Evolutionary conservation across 2,797 vertebrate genomes (phyloP).

Genomic region (Crypturellus tataupa): DNA sequence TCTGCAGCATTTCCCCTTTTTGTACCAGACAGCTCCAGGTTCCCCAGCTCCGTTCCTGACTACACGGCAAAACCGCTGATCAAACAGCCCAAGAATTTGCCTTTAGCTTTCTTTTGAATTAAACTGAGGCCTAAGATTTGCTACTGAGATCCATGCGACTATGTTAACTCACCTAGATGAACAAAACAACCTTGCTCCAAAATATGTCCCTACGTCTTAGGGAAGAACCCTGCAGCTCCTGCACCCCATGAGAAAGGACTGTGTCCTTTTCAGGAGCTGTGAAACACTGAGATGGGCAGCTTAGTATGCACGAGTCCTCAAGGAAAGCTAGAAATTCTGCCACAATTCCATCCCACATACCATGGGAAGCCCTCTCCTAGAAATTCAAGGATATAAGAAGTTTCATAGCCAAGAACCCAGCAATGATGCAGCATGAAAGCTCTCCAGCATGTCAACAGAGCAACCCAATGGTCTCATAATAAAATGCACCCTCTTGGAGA

Average conservation of each 20-base stretch:
- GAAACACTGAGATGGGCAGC: background rate
- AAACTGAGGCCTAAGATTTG: background rate
- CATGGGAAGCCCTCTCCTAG: background rate
- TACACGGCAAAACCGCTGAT: too few relatives aligned
- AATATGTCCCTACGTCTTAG: background rate
- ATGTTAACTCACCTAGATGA: background rate
- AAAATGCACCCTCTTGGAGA: background rate
- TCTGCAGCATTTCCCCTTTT: too few relatives aligned
- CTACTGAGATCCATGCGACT: background rate
- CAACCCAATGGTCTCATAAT: background rate
- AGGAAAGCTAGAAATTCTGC: too few relatives aligned
- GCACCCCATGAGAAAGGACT: background rate
- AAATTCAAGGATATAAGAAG: background rate
- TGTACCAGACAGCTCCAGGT: background rate
- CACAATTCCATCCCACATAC: background rate
- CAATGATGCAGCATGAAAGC: background rate
- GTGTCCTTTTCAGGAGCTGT: background rate
- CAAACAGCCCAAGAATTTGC: too few relatives aligned
- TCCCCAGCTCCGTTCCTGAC: too few relatives aligned
- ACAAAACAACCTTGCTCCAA: background rate
- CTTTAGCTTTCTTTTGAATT: background rate
- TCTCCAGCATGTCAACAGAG: background rate
- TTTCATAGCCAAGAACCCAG: background rate
- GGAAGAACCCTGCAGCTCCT: background rate
- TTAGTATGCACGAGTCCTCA: background rate